Conservation (phyloP, 2,888 invertebrate genomes). For the Axea sp. region DNA sequence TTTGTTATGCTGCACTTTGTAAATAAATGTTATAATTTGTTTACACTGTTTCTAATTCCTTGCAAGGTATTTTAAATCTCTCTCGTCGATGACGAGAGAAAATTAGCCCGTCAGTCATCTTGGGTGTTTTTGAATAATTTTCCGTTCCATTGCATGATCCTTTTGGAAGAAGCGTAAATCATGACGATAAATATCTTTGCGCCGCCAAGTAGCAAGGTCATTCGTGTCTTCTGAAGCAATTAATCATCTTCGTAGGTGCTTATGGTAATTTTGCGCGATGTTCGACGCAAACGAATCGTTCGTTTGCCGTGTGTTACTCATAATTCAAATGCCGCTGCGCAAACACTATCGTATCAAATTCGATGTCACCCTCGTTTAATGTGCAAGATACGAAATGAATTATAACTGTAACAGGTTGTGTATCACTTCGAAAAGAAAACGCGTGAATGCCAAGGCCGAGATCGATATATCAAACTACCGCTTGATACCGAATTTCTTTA, state of each 20-base stretch:
- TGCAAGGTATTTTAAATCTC: too few species aligned
- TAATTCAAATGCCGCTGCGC: conserved; percentile 46
- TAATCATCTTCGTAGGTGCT: conserved; percentile 59
- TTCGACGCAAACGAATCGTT: conserved; percentile 43
- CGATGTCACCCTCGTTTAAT: conserved; percentile 55
- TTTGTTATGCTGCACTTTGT: too few species aligned
- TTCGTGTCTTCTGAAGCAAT: conserved; percentile 37
- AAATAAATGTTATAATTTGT: too few species aligned
- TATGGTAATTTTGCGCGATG: conserved; percentile 47
- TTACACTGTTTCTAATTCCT: too few species aligned
- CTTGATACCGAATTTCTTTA: too few species aligned
- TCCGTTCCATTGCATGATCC: conserved; percentile 14
- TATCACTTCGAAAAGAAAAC: conserved; percentile 34
- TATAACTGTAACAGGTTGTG: conserved; percentile 46
- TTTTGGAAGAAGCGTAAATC: conserved; percentile 37
- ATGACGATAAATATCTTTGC: conserved; percentile 39
- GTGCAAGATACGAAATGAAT: conserved; percentile 35
- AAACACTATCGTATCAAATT: conserved; percentile 54
- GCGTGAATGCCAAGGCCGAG: conserved; percentile 18
- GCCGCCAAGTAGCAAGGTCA: conserved; percentile 48
- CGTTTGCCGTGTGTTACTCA: conserved; percentile 45
- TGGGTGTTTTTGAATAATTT: conserved; percentile 14
- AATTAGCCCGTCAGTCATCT: conserved; percentile 21
- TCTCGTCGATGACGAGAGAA: too few species aligned
- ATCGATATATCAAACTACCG: conserved; percentile 31